A percentile compares a stretch with the other conserved stretches of the same genome.
These are phyloP conservation scores for Argyresthia albistria DNA, from an alignment of 2,888 invertebrate genomes.

Conservation along the genomic window DNA sequence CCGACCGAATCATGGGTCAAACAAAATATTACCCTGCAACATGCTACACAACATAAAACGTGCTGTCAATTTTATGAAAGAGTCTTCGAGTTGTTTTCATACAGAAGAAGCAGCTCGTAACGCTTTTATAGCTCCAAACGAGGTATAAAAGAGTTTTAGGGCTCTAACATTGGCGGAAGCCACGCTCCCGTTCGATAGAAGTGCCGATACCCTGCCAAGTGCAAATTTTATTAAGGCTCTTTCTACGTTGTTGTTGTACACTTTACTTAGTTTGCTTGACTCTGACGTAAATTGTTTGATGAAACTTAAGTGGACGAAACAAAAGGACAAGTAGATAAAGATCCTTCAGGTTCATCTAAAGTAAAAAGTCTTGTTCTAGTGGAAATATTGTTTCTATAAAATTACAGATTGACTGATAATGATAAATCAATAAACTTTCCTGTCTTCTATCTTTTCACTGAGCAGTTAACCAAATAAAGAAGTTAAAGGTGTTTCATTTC, in stretches of 20 bases:
- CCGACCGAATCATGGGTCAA: too few species aligned
- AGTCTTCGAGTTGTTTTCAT: conserved; percentile 40
- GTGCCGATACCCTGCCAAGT: conserved; percentile 5
- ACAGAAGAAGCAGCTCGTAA: conserved; percentile 46
- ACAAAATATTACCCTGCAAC: neutral
- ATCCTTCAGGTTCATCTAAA: too few species aligned
- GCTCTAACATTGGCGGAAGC: conserved; percentile 31
- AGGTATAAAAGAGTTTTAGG: conserved; percentile 37
- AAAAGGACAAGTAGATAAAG: too few species aligned
- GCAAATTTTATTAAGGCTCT: conserved; percentile 1
- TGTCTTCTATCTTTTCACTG: too few species aligned
- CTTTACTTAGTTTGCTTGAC: neutral
- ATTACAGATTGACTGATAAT: too few species aligned
- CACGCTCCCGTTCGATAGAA: conserved; percentile 8
- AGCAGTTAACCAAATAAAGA: too few species aligned
- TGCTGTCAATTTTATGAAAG: conserved; percentile 45
- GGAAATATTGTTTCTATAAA: too few species aligned
- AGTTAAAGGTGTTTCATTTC: too few species aligned
- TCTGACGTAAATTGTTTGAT: neutral
- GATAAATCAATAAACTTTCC: too few species aligned
- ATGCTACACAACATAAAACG: conserved; percentile 29
- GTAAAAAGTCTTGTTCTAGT: too few species aligned
- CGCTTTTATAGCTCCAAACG: conserved; percentile 53
- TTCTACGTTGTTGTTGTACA: neutral
- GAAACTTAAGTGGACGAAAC: too few species aligned